phyloP scores from a whole-genome alignment of 2,888 invertebrate species.

The Exocentrus adspersus region DNA sequence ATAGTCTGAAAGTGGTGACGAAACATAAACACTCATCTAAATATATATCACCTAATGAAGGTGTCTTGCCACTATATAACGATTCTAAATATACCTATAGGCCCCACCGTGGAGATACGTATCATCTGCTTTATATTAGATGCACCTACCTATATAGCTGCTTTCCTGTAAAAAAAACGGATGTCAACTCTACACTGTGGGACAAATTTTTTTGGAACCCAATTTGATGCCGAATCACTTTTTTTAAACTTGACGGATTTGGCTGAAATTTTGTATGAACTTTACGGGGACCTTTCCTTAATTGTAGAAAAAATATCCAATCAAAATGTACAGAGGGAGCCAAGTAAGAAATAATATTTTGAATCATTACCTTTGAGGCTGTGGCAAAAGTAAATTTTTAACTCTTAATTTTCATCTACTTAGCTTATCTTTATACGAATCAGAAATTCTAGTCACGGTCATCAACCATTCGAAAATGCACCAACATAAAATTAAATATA shows the following conservation, averaged over 20 bases:
- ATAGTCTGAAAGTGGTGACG: slow-evolving; percentile 21
- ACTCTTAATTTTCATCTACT: too few relatives aligned
- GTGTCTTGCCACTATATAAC: slow-evolving; percentile 15
- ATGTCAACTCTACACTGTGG: neutral
- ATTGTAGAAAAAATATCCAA: too few relatives aligned
- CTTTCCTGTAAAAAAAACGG: neutral
- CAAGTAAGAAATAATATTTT: too few relatives aligned
- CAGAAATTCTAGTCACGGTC: neutral
- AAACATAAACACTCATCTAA: slow-evolving; percentile 28
- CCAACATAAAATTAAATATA: neutral
- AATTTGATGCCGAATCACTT: too few relatives aligned
- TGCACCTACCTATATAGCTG: neutral
- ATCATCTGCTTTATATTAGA: slow-evolving; percentile 4
- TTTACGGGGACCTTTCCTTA: too few relatives aligned
- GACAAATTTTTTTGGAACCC: neutral
- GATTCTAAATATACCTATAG: slow-evolving; percentile 20
- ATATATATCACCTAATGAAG: slow-evolving; percentile 25
- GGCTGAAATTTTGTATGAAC: too few relatives aligned
- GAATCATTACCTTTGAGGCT: too few relatives aligned
- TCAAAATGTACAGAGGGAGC: too few relatives aligned
- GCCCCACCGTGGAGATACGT: neutral
- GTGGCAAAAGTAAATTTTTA: too few relatives aligned
- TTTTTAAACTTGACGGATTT: too few relatives aligned
- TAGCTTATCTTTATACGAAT: too few relatives aligned
- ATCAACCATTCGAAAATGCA: neutral